These are phyloP conservation scores for Pelecanus crispus DNA, from an alignment of 2,113 vertebrate species.

Conservation along the genomic window DNA sequence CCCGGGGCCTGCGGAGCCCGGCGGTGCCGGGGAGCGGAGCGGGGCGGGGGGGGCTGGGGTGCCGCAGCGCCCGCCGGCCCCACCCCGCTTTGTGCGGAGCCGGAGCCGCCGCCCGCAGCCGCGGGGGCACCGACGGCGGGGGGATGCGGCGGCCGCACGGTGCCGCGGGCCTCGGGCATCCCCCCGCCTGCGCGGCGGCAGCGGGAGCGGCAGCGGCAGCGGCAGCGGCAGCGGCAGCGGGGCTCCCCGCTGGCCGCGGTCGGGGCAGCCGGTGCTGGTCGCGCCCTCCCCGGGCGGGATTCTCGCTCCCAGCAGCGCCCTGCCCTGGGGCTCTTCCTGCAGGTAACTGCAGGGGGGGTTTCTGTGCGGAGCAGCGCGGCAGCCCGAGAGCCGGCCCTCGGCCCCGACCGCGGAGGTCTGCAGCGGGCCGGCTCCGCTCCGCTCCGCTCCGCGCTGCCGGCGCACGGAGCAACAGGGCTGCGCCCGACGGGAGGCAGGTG, in stretches of 20 bases:
- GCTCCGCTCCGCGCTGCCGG: neutral
- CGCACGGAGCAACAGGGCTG: neutral
- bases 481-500: neutral
- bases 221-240: neutral
- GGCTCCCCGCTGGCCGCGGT: neutral
- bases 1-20: neutral
- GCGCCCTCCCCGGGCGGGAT: neutral
- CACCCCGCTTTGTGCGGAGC: slow-evolving; percentile 16
- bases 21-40: neutral
- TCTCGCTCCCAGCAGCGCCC: neutral
- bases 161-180: neutral
- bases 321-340: neutral
- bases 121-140: neutral
- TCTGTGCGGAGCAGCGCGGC: neutral
- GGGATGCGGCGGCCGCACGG: neutral
- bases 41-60: neutral
- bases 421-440: too few relatives aligned
- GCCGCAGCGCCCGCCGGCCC: neutral
- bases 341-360: neutral
- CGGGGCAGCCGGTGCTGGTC: neutral
- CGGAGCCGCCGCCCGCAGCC: neutral
- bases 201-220: too few relatives aligned
- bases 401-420: too few relatives aligned
- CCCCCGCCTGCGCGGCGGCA: neutral
- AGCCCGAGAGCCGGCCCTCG: neutral